Evolutionary conservation across 2,797 vertebrate genomes (phyloP).

Genomic region (Platalea minor): DNA sequence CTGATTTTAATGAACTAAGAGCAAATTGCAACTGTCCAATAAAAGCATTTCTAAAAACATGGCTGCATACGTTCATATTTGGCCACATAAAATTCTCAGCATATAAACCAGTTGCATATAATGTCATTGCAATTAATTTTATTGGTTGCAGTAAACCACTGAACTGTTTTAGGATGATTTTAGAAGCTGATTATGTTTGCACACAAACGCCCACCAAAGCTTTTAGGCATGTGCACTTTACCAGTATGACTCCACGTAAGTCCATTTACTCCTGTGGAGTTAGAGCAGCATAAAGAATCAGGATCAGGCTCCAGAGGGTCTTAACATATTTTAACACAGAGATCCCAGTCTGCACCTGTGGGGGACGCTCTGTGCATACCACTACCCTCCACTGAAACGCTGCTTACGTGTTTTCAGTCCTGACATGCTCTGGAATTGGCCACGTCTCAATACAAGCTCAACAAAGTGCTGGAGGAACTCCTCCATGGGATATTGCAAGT

Average conservation of each 20-base stretch:
- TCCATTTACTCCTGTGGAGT: neutral
- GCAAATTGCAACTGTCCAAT: neutral
- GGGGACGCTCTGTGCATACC: accelerated
- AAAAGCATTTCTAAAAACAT: neutral
- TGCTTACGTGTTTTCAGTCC: neutral
- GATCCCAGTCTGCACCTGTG: neutral
- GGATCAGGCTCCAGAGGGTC: neutral
- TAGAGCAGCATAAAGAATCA: accelerated
- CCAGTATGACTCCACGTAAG: neutral
- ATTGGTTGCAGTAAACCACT: neutral
- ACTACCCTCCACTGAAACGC: neutral
- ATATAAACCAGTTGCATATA: neutral
- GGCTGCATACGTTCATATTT: accelerated
- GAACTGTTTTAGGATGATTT: neutral
- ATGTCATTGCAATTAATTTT: neutral
- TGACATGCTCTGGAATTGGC: too few relatives aligned
- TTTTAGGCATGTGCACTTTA: accelerated
- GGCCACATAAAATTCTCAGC: neutral
- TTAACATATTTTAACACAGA: accelerated
- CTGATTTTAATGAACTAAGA: neutral
- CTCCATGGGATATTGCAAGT: accelerated
- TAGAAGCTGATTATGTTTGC: neutral
- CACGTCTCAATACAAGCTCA: neutral
- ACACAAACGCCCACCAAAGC: neutral
- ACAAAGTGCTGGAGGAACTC: neutral